phyloP scores from a whole-genome alignment of 2,113 vertebrate species.

The Naja naja region DNA sequence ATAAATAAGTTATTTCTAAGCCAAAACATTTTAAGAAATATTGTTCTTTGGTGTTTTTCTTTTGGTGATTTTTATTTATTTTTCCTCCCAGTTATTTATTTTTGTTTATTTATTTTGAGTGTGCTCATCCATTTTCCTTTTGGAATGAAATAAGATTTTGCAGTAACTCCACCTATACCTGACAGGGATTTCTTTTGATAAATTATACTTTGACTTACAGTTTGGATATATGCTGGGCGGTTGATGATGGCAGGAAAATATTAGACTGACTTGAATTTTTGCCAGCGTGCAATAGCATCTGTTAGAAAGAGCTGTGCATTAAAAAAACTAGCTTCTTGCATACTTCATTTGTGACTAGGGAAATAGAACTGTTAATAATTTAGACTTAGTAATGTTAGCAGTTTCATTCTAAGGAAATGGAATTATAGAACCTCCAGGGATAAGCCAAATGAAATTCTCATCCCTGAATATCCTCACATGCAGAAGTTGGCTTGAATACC shows the following conservation, averaged over 20 bases:
- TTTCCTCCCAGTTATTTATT: not conserved
- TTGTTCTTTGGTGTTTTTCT: conserved; percentile 31
- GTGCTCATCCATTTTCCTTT: conserved; percentile 25
- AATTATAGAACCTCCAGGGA: not conserved
- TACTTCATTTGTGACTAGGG: not conserved
- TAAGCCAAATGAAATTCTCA: not conserved
- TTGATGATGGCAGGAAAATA: conserved; percentile 16
- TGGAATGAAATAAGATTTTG: conserved; percentile 2
- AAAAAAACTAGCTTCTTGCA: not conserved
- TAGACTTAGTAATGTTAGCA: not conserved
- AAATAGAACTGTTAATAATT: not conserved
- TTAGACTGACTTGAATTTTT: not conserved
- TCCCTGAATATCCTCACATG: not conserved
- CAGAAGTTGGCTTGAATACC: not conserved
- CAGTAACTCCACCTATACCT: conserved; percentile 9
- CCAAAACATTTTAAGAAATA: conserved; percentile 28
- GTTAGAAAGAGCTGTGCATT: not conserved
- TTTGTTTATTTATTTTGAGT: conserved; percentile 37
- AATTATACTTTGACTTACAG: conserved; percentile 23
- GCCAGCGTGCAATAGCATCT: rapidly evolving
- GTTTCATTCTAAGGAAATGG: not conserved
- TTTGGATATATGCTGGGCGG: not conserved
- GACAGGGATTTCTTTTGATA: conserved; percentile 19
- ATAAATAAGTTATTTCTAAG: conserved; percentile 72
- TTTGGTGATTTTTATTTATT: conserved; percentile 11